Evolutionary conservation across 2,797 vertebrate genomes (phyloP), one percentile per base, ranked within the genome.

Genomic region (Channa striata): DNA sequence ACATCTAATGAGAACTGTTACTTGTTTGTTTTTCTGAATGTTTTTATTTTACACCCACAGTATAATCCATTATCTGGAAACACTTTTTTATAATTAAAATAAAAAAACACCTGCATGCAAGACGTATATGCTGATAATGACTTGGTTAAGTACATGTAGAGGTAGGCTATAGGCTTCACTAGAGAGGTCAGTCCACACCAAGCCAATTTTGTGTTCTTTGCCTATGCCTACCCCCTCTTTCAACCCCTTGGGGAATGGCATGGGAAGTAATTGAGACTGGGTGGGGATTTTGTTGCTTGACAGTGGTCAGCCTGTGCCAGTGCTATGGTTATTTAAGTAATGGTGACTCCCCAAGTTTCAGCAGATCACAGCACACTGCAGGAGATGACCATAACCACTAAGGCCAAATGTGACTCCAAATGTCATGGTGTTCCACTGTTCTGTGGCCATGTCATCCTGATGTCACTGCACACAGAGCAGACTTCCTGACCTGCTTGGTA

Each of bases 261-360:
- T 76, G 80, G 74, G 60, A 64, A 76, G 85, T 84, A 83, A 81
- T 73, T 44, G 85, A 87, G 83, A 77, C 83, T 51, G 65, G 58
- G 52, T 61, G 65, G 63, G 59, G 80, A 83, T 82, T 87, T 52
- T 52, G 82, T 81, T 84, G 77, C 83, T 69, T 79, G 79, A 84
- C 42, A 9, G 75, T 72, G 82, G 73, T 84, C 88, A 81, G 78
- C 58, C 75, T 68, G 72, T 76, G 58, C 78, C 64, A 63, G 80
- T 71, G 64, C 82, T 68, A 61, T 67, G 87, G 90, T 91, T 93
- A 92, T 93, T 93, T 92, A 91, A 92, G 87, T 88, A 93, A 92
- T 92, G 91, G 91, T 91, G 91, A 92, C 81, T 90, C 81, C 72
- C 69, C 74, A 47, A 7, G 43, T 90, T 91, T 91, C 70, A 83